Evolutionary conservation across 1,140 invertebrate genomes (phyloP), one percentile per base, ranked within the genome.

Genomic region (Tetraneura akinire): DNA sequence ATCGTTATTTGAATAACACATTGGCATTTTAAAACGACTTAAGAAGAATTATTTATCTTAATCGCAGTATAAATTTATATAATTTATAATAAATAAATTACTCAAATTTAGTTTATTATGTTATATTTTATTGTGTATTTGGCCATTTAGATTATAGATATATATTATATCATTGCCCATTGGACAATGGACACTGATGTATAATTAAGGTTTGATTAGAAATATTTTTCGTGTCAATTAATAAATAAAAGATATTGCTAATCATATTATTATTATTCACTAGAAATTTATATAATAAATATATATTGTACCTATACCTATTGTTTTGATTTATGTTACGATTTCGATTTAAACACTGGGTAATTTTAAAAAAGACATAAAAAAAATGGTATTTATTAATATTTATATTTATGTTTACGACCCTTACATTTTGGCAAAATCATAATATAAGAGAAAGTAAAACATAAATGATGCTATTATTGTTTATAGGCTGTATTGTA

Each of bases 391-490:
- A 68, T 68, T 23, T 68, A 68, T 68, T 23, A n/a, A 16, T 70
- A 16, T 70, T 47, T 70, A 18, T 47, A 8, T 26, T 23, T 70
- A 29, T 26, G 10, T n/a, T 53, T 71, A 71, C 47, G 26, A 51
- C 47, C 47, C 45, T 51, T 71, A 49, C 3, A 49, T 71, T 71
- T 71, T 71, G 47, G 45, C 68, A 49, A 51, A 29, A 21, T 18
- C n/a, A 0, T 37, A 37, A n/a, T 37, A 42, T 26, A 47, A 68
- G 68, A 71, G 68, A 71, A 71, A 71, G 68, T 71, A 51, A 70
- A 70, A 70, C 45, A 1, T 70, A 70, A 51, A 71, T 51, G 29
- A 23, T 29, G 68, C 9, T 71, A 51, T 71, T 71, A 51, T 71
- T 71, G 21, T 51, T 13, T 51, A 16, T 29, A 21, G 14, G 16